Evolutionary conservation across 2,113 vertebrate species (phyloP), one percentile per base, ranked within the genome.

Genomic region (Aspidoscelis tigris): DNA sequence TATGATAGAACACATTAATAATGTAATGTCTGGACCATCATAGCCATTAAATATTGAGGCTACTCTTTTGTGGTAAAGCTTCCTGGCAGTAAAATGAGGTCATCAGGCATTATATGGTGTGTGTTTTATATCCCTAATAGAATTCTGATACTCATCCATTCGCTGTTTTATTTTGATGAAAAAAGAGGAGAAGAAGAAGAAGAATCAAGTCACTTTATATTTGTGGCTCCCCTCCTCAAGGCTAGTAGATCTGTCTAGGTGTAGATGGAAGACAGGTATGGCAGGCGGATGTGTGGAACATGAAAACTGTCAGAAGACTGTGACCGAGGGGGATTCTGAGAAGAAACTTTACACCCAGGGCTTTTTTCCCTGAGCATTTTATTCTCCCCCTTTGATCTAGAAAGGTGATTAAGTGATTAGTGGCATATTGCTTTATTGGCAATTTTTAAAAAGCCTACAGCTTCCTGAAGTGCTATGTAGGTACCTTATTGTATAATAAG

Each of bases 1-100:
- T 90, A 93, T 83, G 76, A 88, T 72, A 88, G 68, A 89, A 89
- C 43, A 84, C 50, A 89, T 9, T 9, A 87, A 89, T 88, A 83
- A 88, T 88, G 89, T 90, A 93, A 89, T 68, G 87, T 81, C 22
- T 89, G 64, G 70, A 82, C 76, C 80, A 84, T 82, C 87, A 86
- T 90, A 94, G 86, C 82, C 89, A 92, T 90, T n/a, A 90, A 90
- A 91, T 92, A 90, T 90, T 91, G 87, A 92, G 93, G 80, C 88
- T 88, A 61, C 53, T 58, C 65, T 74, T 90, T 76, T 82, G 83
- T 85, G 84, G 86, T 61, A 87, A 90, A 87, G 41, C 80, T 90
- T 82, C 39, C 75, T 86, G 87, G 81, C 76, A 87, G 72, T 86
- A 53, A 78, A 89, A 90, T 85, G 61, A 90, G 86, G 91, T 61